Conservation (phyloP, 2,888 invertebrate species). For the Oscheius onirici region DNA sequence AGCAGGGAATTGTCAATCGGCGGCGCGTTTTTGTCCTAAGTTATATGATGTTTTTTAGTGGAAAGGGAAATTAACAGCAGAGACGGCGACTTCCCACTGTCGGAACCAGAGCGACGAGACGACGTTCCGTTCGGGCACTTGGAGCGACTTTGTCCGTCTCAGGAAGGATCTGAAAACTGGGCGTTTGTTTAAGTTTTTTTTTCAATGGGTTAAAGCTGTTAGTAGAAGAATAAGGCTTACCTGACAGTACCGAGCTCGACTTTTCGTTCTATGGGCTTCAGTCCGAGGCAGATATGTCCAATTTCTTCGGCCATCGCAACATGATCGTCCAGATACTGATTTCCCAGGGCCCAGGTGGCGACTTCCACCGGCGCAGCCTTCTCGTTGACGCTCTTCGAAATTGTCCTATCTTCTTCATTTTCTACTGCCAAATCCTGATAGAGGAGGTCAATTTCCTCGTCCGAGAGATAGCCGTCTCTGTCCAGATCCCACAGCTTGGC, state of each 20-base stretch:
- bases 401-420: constrained; percentile 30
- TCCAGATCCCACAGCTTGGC: constrained; percentile 62
- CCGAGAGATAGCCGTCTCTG: constrained; percentile 51
- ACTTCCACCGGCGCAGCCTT: constrained; percentile 56
- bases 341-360: constrained; percentile 57
- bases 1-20: constrained; percentile 32
- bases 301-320: constrained; percentile 50
- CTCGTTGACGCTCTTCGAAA: constrained; percentile 39
- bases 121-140: constrained; percentile 51
- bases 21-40: constrained; percentile 37
- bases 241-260: constrained; percentile 10
- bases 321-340: constrained; percentile 47
- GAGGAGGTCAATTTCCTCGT: constrained; percentile 47
- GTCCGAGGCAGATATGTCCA: constrained; percentile 63
- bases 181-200: no score
- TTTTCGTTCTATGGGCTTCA: constrained; percentile 41
- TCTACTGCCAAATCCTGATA: constrained; percentile 53
- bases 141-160: constrained; percentile 23
- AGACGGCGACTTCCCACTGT: constrained; percentile 37
- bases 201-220: background rate
- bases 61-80: constrained; percentile 2
- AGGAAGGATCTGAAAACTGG: constrained; percentile 31
- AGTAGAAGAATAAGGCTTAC: background rate
- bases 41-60: background rate
- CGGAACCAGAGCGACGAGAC: constrained; percentile 57